phyloP scores from a whole-genome alignment of 2,888 invertebrate genomes.

The Malacosoma neustria region DNA sequence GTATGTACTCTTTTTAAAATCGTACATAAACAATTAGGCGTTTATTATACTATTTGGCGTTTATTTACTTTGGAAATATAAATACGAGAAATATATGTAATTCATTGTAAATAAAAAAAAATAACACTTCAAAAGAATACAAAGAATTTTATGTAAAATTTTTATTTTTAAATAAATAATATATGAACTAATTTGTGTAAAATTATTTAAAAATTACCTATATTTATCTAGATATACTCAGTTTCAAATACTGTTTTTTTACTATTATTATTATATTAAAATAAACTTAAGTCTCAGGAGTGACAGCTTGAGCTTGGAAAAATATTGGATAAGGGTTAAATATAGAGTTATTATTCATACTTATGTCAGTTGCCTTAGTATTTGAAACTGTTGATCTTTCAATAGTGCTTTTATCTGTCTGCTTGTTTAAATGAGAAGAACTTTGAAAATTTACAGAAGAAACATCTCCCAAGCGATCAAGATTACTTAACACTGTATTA shows the following conservation, averaged over 20 bases:
- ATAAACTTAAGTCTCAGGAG: slow-evolving; percentile 22
- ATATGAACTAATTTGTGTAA: neutral
- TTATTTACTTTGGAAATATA: no score
- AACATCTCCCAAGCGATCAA: neutral
- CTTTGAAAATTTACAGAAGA: no score
- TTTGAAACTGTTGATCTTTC: no score
- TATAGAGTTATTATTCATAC: neutral
- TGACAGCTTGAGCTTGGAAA: slow-evolving; percentile 32
- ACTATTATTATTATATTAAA: neutral
- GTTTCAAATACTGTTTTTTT: neutral
- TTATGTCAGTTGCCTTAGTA: neutral
- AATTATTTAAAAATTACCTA: no score
- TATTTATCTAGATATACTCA: neutral
- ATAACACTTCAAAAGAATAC: neutral
- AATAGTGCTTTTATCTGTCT: no score
- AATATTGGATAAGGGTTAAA: neutral
- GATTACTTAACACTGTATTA: neutral
- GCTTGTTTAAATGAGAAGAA: no score
- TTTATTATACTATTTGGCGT: no score
- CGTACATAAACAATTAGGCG: no score
- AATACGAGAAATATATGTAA: no score
- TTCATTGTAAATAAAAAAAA: neutral
- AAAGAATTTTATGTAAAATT: neutral
- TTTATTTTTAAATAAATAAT: neutral
- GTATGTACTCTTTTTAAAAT: no score